Base-by-base conservation (phyloP, 1,140 invertebrate species). In the Drosophila aff. region DNA sequence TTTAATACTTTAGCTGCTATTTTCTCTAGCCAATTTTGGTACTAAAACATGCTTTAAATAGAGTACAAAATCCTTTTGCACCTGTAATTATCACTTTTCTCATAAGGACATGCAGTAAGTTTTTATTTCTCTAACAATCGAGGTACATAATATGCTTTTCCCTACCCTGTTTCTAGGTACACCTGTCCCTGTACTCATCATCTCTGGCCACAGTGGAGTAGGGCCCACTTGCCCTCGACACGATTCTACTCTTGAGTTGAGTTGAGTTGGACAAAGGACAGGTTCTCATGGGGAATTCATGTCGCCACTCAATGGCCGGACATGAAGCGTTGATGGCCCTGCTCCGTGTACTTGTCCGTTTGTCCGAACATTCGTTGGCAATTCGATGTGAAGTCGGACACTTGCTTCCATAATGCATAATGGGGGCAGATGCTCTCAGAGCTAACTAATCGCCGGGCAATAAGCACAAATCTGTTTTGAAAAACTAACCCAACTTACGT, bases 361-460 rank as follows among this genome's bases (percentile, higher is more conserved):
- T 63, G 15, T 33, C 72, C 52, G 33, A 40, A 28, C 55, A 43
- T 31, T 65, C 23, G 55, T 49, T 67, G 61, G 44, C 68, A 60
- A 68, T 81, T 66, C 64, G 41, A 61, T 58, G 67, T 49, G 61
- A 44, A 53, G 52, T 28, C 26, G 52, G 49, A 68, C 73, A 76
- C 73, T 73, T 52, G 68, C 67, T 41, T 50, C 47, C 31, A 59
- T 57, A 72, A 59, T 60, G 71, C 49, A 60, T 52, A 69, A 44
- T 46, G 49, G 41, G 62, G 46, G 8, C 15, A 46, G 23, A 31
- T 52, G 38, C 36, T 44, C 55, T 18, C 58, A 47, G 44, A 23
- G 40, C 21, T 26, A 28, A n/a, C 75, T 85, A 82, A 82, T 85
- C 79, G 69, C 23, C 38, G 65, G 40, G 52, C 68, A 81, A 78